Conservation (phyloP, 2,113 vertebrate genomes). For the Aspidoscelis tigris region DNA sequence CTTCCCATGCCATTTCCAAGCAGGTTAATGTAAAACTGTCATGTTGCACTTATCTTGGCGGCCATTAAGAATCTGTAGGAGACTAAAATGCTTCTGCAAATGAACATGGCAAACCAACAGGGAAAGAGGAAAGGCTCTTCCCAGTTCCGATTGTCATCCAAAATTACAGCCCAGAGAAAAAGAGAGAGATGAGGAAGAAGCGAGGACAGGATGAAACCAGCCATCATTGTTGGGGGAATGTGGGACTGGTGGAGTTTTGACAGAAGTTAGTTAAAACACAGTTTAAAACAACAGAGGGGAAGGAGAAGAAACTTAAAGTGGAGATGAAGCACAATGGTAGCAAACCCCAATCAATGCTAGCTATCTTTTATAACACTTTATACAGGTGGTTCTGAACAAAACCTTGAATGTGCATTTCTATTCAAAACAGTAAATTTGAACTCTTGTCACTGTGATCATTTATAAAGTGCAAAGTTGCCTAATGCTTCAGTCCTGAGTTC, state of each 20-base stretch:
- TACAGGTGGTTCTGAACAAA: too few relatives aligned
- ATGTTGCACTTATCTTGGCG: fast-evolving
- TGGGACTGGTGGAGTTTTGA: neutral
- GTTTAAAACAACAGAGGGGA: neutral
- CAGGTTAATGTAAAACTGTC: neutral
- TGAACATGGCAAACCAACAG: neutral
- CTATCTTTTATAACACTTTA: too few relatives aligned
- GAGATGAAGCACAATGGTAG: too few relatives aligned
- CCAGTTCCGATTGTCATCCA: neutral
- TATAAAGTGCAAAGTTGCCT: too few relatives aligned
- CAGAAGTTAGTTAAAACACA: neutral
- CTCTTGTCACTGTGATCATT: too few relatives aligned
- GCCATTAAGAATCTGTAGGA: neutral
- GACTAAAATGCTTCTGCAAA: neutral
- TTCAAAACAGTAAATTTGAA: too few relatives aligned
- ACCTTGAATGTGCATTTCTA: too few relatives aligned
- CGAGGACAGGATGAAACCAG: neutral
- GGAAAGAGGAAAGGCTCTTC: neutral
- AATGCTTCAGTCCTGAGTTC: too few relatives aligned
- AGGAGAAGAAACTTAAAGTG: too few relatives aligned
- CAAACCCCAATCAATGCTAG: too few relatives aligned
- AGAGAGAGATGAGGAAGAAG: too few relatives aligned
- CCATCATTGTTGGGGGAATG: neutral
- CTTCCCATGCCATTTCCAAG: neutral
- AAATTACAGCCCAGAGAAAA: fast-evolving